These are phyloP conservation scores for Lamproptera curius DNA, from an alignment of 2,888 invertebrate genomes.

Conservation along the genomic window DNA sequence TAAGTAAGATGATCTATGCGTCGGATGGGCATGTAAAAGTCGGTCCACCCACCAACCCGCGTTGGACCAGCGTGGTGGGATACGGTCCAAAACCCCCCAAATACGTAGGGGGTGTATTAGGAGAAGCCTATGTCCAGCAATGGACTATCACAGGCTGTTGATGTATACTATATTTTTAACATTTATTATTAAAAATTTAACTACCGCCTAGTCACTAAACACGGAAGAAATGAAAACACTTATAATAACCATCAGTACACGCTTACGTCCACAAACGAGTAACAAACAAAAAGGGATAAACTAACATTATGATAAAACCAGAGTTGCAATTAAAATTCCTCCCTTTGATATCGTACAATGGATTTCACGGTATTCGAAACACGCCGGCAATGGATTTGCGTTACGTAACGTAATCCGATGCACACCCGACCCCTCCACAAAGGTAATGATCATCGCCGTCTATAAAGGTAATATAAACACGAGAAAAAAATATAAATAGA, in stretches of 20 bases:
- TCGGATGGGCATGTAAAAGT: no score
- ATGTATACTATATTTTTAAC: neutral
- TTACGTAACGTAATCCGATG: neutral
- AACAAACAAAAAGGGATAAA: neutral
- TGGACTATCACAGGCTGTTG: no score
- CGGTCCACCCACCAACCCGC: no score
- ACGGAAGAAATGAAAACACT: neutral
- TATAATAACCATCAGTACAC: neutral
- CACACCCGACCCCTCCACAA: neutral
- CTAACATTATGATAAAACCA: neutral
- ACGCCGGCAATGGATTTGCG: neutral
- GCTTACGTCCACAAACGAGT: neutral
- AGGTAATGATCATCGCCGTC: no score
- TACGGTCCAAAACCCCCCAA: no score
- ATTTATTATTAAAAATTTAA: neutral
- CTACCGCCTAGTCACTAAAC: neutral
- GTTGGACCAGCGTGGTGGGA: no score
- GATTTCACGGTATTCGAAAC: neutral
- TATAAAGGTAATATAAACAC: no score
- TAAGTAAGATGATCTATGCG: no score
- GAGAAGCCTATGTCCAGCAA: no score
- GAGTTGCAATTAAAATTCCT: conserved; percentile 1
- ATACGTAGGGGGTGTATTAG: no score
- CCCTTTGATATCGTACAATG: conserved; percentile 1
- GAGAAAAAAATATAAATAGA: no score